These are phyloP conservation scores for Gymnothorax javanicus DNA, from an alignment of 2,797 vertebrate species.

Conservation along the genomic window DNA sequence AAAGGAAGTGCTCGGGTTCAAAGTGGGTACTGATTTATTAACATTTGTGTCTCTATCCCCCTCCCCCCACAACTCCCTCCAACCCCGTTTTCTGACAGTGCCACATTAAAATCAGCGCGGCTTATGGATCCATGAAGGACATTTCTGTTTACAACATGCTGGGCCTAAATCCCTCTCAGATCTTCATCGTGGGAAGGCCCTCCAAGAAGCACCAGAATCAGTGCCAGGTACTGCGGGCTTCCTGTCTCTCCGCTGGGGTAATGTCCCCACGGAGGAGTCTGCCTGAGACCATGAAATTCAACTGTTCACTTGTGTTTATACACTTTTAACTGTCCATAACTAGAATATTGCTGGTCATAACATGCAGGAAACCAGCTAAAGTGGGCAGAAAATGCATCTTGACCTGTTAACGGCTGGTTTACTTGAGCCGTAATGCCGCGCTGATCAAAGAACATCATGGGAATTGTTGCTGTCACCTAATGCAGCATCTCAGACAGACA, in stretches of 20 bases:
- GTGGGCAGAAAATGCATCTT: no score
- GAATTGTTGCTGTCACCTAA: neutral
- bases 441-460: neutral
- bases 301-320: no score
- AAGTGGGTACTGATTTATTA: neutral
- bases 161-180: constrained; percentile 85
- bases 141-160: constrained; percentile 94
- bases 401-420: no score
- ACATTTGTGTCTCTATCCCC: neutral
- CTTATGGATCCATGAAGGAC: constrained; percentile 97
- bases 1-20: neutral
- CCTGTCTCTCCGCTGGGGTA: neutral
- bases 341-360: no score
- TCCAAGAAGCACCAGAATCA: constrained; percentile 96
- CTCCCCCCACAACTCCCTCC: neutral
- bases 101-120: constrained; percentile 90
- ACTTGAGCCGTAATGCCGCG: neutral
- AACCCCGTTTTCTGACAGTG: constrained; percentile 65
- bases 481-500: neutral
- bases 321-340: no score
- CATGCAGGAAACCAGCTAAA: no score
- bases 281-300: no score
- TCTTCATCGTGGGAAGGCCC: constrained; percentile 93
- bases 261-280: neutral
- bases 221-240: constrained; percentile 82